Base-by-base conservation (phyloP, 2,888 invertebrate genomes). In the Torymus tubicola region DNA sequence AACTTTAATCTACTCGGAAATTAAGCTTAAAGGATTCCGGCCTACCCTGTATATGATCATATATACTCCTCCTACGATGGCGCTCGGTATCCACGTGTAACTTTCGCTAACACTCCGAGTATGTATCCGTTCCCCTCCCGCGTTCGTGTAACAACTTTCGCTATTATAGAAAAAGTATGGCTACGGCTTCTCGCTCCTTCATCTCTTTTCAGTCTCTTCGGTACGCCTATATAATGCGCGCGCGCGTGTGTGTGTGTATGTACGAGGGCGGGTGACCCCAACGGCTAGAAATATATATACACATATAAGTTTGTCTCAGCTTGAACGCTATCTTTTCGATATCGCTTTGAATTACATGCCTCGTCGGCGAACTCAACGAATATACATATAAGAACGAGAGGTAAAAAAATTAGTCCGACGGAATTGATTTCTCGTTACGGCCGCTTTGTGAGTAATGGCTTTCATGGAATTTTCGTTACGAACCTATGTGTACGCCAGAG, bases 141-240 rank as follows among this genome's bases (percentile, higher is more conserved):
- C 31, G 61, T 31, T 72, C 69, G 71, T 72, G 70, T 82, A 78
- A 81, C 77, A 84, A 84, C 83, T 83, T 84, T 82, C 73, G 78
- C 83, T 82, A 81, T 83, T 83, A 73, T 63, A 76, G 76, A 78
- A 81, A 83, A 11, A 14, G 83, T 42, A 42, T 42, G 42, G 42
- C 42, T 42, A 8, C 42, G 8, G 42, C 42, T 42, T 42, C 42
- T 84, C 68, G 78, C 82, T 82, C 65, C 81, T 81, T 82, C 69
- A 73, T 74, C 70, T 72, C 74, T 61, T 61, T 61, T 61, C 61
- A 24, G 61, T 61, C 61, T 60, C 60, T 60, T 16, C n/a, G 16
- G 60, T 10, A 16, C 60, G 31, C 16, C 12, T 42, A 42, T n/a
- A n/a, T 31, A 31, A 31, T 8, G 4, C 31, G 31, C 31, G 31